These are phyloP conservation scores for Odontocolon sp. DNA, from an alignment of 2,888 invertebrate genomes.

Conservation along the genomic window DNA sequence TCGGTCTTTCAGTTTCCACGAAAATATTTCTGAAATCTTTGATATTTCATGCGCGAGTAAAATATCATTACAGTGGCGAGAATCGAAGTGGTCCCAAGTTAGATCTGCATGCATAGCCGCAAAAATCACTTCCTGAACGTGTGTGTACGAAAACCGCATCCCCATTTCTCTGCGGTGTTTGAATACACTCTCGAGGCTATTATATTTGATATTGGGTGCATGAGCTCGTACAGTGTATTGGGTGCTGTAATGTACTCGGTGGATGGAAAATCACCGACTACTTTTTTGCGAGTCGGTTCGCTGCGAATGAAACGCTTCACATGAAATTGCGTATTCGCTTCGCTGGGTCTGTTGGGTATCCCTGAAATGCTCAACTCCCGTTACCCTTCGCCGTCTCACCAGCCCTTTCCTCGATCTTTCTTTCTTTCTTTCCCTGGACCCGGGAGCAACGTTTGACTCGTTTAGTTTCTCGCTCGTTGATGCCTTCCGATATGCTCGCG, in stretches of 20 bases:
- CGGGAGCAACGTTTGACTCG: background rate
- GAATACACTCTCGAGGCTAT: slow-evolving; percentile 9
- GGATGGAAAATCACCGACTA: slow-evolving; percentile 37
- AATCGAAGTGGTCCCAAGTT: too few species aligned
- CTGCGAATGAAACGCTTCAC: slow-evolving; percentile 43
- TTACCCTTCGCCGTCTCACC: slow-evolving; percentile 24
- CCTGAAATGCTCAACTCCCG: slow-evolving; percentile 29
- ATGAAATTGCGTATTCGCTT: slow-evolving; percentile 53
- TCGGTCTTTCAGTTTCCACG: slow-evolving; percentile 2
- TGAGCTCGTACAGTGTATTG: slow-evolving; percentile 17
- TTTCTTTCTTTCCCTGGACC: background rate
- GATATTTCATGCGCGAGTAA: background rate
- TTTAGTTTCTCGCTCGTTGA: slow-evolving; percentile 57
- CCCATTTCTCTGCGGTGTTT: background rate
- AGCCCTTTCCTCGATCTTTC: background rate
- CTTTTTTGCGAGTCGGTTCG: slow-evolving; percentile 14
- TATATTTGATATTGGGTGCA: slow-evolving; percentile 35
- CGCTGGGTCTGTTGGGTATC: slow-evolving; percentile 33
- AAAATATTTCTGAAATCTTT: background rate
- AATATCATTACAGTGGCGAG: too few species aligned
- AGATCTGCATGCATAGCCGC: background rate
- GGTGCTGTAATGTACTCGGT: slow-evolving; percentile 30
- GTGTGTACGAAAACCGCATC: background rate
- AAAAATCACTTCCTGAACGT: background rate
- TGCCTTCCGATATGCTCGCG: slow-evolving; percentile 60